Percentiles rank a stretch among this genome's conserved stretches.
Conservation (phyloP, 2,888 invertebrate species). For the Heteromurus nitidus region DNA sequence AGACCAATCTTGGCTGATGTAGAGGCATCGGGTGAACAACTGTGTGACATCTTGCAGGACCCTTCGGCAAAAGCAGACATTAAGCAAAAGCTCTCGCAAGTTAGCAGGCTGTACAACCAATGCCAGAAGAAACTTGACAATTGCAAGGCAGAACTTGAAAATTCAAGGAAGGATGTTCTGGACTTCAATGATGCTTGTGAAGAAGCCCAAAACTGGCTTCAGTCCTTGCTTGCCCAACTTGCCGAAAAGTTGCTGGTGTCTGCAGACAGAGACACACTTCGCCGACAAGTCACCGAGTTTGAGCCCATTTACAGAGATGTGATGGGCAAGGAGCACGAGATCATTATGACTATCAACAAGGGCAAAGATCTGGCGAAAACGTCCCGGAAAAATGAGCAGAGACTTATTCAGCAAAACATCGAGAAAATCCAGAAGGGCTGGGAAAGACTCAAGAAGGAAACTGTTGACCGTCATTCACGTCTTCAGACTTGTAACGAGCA, state of each 20-base stretch:
- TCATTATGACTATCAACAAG: conserved; percentile 94
- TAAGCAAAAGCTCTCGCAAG: conserved; percentile 88
- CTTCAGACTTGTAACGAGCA: conserved; percentile 92
- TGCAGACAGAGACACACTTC: conserved; percentile 87
- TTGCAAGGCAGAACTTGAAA: conserved; percentile 92
- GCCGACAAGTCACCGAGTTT: conserved; percentile 87
- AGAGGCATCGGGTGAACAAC: conserved; percentile 90
- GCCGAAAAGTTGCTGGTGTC: conserved; percentile 89
- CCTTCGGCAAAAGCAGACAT: conserved; percentile 93
- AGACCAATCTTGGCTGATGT: conserved; percentile 90
- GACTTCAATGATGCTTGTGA: conserved; percentile 93
- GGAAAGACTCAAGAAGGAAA: conserved; percentile 92
- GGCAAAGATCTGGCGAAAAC: conserved; percentile 82
- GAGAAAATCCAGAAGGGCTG: conserved; percentile 93
- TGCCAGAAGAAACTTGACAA: conserved; percentile 92
- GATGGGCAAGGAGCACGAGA: conserved; percentile 91
- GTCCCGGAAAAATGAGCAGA: conserved; percentile 78
- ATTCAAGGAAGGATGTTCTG: conserved; percentile 87
- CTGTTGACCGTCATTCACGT: conserved; percentile 89
- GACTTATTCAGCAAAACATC: conserved; percentile 85
- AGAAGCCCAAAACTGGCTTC: conserved; percentile 92
- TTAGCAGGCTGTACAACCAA: conserved; percentile 91
- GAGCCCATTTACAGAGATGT: conserved; percentile 90
- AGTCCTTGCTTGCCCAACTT: conserved; percentile 85
- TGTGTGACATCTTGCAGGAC: conserved; percentile 91